phyloP scores from a whole-genome alignment of 2,888 invertebrate genomes.

The Bhutanitis thaidina region DNA sequence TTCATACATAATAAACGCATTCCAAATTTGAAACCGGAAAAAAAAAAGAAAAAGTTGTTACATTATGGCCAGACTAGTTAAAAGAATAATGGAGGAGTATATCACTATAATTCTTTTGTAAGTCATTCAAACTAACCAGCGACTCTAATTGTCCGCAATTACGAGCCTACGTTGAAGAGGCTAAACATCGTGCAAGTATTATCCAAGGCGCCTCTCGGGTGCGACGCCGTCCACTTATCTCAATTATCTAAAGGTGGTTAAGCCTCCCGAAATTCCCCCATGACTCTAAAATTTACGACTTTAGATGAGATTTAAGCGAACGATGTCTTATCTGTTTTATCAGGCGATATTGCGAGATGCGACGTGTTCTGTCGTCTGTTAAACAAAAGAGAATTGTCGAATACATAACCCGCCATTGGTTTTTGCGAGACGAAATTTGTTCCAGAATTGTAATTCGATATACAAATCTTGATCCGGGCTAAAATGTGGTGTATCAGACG shows the following conservation, averaged over 20 bases:
- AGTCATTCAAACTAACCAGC: background rate
- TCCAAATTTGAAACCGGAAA: too few species aligned
- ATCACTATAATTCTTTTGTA: too few species aligned
- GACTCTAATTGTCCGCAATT: background rate
- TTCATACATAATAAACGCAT: too few species aligned
- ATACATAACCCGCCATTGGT: slow-evolving; percentile 2
- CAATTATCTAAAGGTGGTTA: slow-evolving; percentile 75
- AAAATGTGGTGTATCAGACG: background rate
- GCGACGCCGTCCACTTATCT: slow-evolving; percentile 58
- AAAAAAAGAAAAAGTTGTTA: too few species aligned
- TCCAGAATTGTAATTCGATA: background rate
- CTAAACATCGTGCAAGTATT: slow-evolving; percentile 31
- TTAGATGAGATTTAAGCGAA: slow-evolving; percentile 66
- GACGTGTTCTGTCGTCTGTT: slow-evolving; percentile 46
- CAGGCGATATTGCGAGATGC: slow-evolving; percentile 62
- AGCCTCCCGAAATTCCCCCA: slow-evolving; percentile 71
- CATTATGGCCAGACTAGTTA: too few species aligned
- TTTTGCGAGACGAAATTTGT: background rate
- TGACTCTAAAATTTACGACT: slow-evolving; percentile 74
- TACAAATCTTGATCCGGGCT: background rate
- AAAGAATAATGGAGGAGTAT: too few species aligned
- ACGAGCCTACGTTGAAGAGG: background rate
- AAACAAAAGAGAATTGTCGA: slow-evolving; percentile 37
- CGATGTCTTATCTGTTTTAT: slow-evolving; percentile 68
- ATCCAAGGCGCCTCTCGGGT: slow-evolving; percentile 52